These are phyloP conservation scores for Rhinichthys klamathensis DNA, from an alignment of 2,113 vertebrate genomes.

Conservation along the genomic window DNA sequence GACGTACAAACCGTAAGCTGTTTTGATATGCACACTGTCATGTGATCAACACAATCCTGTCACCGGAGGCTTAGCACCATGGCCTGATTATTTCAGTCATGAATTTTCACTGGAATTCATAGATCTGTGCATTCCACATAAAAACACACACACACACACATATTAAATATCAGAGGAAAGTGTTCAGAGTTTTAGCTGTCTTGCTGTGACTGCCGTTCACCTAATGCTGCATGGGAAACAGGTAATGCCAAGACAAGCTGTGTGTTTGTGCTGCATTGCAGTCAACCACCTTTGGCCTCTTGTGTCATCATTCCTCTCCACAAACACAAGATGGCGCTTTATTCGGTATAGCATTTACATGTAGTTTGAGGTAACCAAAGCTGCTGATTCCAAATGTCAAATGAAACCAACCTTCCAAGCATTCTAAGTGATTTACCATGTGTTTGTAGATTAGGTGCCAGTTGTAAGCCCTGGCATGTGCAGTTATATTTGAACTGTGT, in stretches of 20 bases:
- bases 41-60: not conserved
- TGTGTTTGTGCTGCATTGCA: slow-evolving; percentile 68
- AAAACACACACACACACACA: not conserved
- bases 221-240: not conserved
- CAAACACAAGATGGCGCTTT: slow-evolving; percentile 71
- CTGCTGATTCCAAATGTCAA: slow-evolving; percentile 52
- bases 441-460: slow-evolving; percentile 50
- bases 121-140: not conserved
- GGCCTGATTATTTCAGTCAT: slow-evolving; percentile 26
- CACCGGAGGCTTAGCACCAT: not conserved
- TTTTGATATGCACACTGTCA: slow-evolving; percentile 4
- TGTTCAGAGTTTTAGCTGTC: not conserved
- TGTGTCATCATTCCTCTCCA: slow-evolving; percentile 17
- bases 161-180: not conserved
- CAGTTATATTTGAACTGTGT: slow-evolving; percentile 6
- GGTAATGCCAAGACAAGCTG: slow-evolving; percentile 47
- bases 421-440: slow-evolving; percentile 53
- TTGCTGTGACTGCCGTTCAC: not conserved
- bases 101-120: not conserved
- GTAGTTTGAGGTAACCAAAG: slow-evolving; percentile 39
- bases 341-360: not conserved
- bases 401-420: slow-evolving; percentile 34
- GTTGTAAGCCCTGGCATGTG: slow-evolving; percentile 17
- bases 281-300: slow-evolving; percentile 46
- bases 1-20: not conserved